phyloP scores from a whole-genome alignment of 2,113 vertebrate species.

The Limanda limanda region DNA sequence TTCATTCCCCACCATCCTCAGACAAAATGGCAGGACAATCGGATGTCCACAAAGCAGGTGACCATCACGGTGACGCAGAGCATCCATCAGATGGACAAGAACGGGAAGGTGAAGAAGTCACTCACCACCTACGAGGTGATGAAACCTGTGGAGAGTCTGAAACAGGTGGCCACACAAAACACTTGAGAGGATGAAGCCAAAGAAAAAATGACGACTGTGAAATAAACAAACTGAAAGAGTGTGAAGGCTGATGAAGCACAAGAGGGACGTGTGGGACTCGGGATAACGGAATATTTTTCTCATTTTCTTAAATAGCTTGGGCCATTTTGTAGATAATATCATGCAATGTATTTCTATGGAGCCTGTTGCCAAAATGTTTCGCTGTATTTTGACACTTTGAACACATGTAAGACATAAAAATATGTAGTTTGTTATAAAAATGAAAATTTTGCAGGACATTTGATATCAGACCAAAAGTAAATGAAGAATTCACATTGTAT shows the following conservation, averaged over 20 bases:
- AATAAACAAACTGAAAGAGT: not conserved
- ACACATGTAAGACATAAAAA: not conserved
- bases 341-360: constrained; percentile 20
- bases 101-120: constrained; percentile 81
- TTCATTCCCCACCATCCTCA: constrained; percentile 31
- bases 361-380: constrained; percentile 18
- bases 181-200: constrained; percentile 42
- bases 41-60: constrained; percentile 86
- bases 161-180: constrained; percentile 59
- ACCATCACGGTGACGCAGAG: constrained; percentile 86
- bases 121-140: constrained; percentile 82
- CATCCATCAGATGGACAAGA: constrained; percentile 84
- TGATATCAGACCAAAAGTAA: not conserved
- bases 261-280: not conserved
- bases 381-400: constrained; percentile 5
- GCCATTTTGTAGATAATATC: not conserved
- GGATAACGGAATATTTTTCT: not conserved
- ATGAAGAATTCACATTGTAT: not conserved
- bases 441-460: not conserved
- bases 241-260: constrained; percentile 6
- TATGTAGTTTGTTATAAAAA: not conserved
- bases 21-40: constrained; percentile 85
- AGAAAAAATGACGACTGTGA: constrained; percentile 18
- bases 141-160: constrained; percentile 75
- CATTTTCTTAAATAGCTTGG: not conserved